These are phyloP conservation scores for Leptosomus discolor DNA, from an alignment of 2,113 vertebrate genomes.

Conservation along the genomic window DNA sequence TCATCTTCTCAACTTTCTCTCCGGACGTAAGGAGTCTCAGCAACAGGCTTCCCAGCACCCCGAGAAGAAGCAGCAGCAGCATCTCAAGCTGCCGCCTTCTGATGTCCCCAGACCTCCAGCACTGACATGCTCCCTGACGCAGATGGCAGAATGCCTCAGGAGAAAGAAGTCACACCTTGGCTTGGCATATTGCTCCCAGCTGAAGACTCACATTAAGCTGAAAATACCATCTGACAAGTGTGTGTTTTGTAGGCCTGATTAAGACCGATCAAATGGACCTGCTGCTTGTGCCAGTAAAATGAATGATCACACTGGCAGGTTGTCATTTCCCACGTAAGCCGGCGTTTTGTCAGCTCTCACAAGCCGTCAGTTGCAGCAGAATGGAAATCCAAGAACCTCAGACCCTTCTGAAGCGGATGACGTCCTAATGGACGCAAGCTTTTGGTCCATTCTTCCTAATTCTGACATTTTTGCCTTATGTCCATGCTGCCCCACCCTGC, in stretches of 20 bases:
- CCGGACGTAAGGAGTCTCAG: background rate
- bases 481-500: background rate
- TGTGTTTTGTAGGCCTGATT: background rate
- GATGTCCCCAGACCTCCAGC: background rate
- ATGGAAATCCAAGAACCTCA: background rate
- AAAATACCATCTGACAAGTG: background rate
- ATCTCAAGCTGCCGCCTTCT: background rate
- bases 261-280: background rate
- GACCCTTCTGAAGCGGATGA: background rate
- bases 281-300: background rate
- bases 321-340: background rate
- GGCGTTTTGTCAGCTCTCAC: background rate
- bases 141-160: background rate
- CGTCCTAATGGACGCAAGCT: background rate
- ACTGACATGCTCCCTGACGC: rapidly evolving
- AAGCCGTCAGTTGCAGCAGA: background rate
- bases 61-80: background rate
- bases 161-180: background rate
- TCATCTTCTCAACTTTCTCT: background rate
- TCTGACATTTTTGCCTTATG: background rate
- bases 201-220: background rate
- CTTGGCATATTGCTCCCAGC: background rate
- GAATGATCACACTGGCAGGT: background rate
- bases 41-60: background rate
- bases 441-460: background rate